Percentiles rank a stretch among this genome's conserved stretches.
phyloP scores from a whole-genome alignment of 2,113 vertebrate genomes.

The Piaya cayana region DNA sequence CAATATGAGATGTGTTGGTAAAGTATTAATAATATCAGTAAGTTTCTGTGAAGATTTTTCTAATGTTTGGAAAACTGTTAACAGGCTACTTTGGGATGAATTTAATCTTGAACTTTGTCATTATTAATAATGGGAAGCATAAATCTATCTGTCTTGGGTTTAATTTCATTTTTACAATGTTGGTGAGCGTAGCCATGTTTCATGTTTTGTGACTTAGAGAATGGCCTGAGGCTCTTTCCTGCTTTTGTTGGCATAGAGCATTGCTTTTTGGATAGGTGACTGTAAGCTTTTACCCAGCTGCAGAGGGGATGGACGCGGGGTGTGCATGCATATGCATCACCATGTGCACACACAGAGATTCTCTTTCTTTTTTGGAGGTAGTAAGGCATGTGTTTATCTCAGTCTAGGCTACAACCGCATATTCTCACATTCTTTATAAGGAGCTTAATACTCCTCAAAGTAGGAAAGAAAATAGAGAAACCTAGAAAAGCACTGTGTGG shows the following conservation, averaged over 20 bases:
- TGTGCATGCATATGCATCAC: neutral
- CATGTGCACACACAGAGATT: neutral
- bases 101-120: neutral
- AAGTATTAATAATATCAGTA: neutral
- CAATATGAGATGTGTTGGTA: neutral
- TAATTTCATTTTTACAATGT: neutral
- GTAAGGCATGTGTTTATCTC: neutral
- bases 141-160: neutral
- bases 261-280: neutral
- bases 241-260: neutral
- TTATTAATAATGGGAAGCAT: neutral
- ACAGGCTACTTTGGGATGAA: neutral
- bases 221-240: neutral
- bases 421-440: neutral
- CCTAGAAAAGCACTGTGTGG: neutral
- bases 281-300: neutral
- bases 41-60: neutral
- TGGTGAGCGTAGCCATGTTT: neutral
- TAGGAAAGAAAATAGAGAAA: neutral
- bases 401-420: neutral
- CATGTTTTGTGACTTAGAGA: accelerated
- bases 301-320: neutral
- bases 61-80: neutral
- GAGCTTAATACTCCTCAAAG: neutral
- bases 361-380: neutral